Percentiles rank a stretch among this genome's conserved stretches.
These are phyloP conservation scores for Vanessa cardui DNA, from an alignment of 2,888 invertebrate genomes.

Conservation along the genomic window DNA sequence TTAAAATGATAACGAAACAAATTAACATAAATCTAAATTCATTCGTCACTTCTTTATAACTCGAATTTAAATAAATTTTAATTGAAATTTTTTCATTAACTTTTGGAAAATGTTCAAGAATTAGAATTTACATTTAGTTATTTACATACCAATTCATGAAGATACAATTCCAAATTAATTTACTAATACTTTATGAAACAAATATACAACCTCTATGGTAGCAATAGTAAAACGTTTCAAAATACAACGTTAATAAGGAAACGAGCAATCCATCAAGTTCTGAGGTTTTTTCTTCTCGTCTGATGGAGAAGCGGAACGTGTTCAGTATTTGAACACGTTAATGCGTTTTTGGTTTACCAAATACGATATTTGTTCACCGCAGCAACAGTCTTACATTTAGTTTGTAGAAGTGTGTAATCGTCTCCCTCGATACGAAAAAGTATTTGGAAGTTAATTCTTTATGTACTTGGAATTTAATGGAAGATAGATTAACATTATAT, in stretches of 20 bases:
- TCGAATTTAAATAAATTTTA: too few relatives aligned
- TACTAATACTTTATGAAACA: background rate
- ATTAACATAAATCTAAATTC: too few relatives aligned
- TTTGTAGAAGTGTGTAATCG: too few relatives aligned
- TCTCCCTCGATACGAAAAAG: background rate
- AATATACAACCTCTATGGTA: background rate
- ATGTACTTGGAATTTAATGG: too few relatives aligned
- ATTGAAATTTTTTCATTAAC: too few relatives aligned
- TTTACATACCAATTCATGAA: too few relatives aligned
- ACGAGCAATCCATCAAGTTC: conserved; percentile 53
- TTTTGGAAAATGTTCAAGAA: too few relatives aligned
- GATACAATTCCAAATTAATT: too few relatives aligned
- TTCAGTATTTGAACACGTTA: conserved; percentile 21
- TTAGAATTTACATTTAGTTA: too few relatives aligned
- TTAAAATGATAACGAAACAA: too few relatives aligned
- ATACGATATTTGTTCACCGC: background rate
- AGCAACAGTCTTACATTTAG: background rate
- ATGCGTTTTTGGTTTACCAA: conserved; percentile 29
- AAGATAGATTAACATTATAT: too few relatives aligned
- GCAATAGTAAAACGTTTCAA: conserved; percentile 3
- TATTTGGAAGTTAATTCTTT: background rate
- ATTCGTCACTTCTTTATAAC: too few relatives aligned
- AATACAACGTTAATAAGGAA: conserved; percentile 50
- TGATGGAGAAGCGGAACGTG: conserved; percentile 38
- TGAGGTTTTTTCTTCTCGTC: conserved; percentile 47